These are phyloP conservation scores for Thalpophila matura DNA, from an alignment of 2,888 invertebrate species.

Conservation along the genomic window DNA sequence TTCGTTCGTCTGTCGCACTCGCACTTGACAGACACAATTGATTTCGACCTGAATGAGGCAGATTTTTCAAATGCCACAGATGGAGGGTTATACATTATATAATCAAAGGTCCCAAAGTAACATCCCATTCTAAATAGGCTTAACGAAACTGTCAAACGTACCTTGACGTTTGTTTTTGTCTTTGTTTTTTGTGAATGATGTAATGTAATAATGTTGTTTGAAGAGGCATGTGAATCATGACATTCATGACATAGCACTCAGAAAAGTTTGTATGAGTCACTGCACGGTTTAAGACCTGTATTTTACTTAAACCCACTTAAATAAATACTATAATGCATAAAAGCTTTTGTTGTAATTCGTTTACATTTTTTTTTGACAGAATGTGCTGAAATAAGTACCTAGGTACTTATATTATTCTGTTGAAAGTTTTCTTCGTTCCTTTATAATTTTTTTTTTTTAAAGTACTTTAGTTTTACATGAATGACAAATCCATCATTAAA, in stretches of 20 bases:
- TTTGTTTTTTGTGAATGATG: constrained; percentile 18
- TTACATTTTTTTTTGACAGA: constrained; percentile 5
- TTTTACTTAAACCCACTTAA: constrained; percentile 10
- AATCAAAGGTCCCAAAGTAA: background rate
- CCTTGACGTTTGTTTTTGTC: constrained; percentile 14
- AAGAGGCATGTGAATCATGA: constrained; percentile 28
- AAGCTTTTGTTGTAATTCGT: constrained; percentile 44
- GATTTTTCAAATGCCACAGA: too few relatives aligned
- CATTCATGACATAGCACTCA: constrained; percentile 18
- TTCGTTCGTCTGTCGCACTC: too few relatives aligned
- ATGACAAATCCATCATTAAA: background rate
- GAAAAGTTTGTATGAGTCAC: constrained; percentile 8
- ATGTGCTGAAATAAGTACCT: constrained; percentile 16
- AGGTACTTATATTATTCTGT: too few relatives aligned
- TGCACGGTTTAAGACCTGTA: constrained; percentile 29
- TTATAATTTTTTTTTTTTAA: constrained; percentile 1
- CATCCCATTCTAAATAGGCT: background rate
- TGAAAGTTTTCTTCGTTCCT: constrained; percentile 39
- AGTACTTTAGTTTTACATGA: too few relatives aligned
- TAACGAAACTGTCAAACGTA: background rate
- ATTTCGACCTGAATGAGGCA: too few relatives aligned
- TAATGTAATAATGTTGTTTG: background rate
- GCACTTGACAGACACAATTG: too few relatives aligned
- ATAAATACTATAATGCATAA: constrained; percentile 12
- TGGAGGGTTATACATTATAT: too few relatives aligned